Base-by-base conservation (phyloP, 2,113 vertebrate genomes). In the Zootoca vivipara region DNA sequence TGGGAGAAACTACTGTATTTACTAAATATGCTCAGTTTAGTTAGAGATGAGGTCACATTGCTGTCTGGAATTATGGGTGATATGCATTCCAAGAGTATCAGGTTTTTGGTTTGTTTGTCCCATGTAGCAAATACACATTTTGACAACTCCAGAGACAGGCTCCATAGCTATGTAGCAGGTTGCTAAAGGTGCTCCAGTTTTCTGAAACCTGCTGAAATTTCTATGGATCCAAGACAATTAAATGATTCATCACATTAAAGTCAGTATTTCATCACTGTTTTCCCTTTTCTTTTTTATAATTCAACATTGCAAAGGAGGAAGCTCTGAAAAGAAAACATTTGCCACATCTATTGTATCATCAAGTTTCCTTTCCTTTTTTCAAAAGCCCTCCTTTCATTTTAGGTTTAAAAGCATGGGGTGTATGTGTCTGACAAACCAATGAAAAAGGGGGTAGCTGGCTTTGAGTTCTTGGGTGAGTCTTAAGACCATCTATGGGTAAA, bases 401-500 rank as follows among this genome's bases (percentile, higher is more conserved):
- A 83, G 10, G 3, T 86, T 77, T 72, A 72, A 85, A 84, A 79
- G 73, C 18, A 69, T 85, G 10, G 24, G 70, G 64, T 40, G 28
- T 40, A 64, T 74, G 22, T 40, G 22, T 40, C 62, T 9, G 70
- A 69, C 42, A 73, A 70, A 78, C n/a, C 18, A 8, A 16, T 26
- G 5, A 16, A 20, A 4, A 12, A 13, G 26, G 15, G 30, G 30
- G 33, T 2, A 75, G 35, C 58, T 58, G 65, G 67, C 79, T 83
- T 30, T 75, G 65, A 28, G 70, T 40, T 75, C 18, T 82, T 28
- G 35, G 67, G 28, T 20, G 30, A 89, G 46, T 80, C 72, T 85
- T 58, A 82, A 84, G 15, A 86, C 79, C 84, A 89, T 72, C 85
- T 83, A 62, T 67, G 64, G 64, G 13, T 52, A 88, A 91, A 87